Evolutionary conservation across 2,888 invertebrate genomes (phyloP).

Genomic region (Heliothis peltigera): DNA sequence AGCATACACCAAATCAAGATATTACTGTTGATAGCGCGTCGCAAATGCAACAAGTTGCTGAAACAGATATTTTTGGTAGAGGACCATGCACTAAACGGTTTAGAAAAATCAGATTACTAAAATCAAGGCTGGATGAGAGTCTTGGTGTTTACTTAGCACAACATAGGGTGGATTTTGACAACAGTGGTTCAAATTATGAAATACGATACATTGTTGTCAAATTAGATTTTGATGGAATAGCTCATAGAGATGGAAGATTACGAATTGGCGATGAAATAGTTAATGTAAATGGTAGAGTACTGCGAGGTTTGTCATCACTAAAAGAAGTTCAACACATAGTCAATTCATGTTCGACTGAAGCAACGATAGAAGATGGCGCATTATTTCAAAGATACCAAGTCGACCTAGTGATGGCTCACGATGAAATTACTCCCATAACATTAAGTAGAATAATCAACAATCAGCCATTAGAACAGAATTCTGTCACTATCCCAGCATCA

Average conservation of each 20-base stretch:
- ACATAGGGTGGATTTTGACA: constrained; percentile 89
- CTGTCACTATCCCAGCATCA: constrained; percentile 65
- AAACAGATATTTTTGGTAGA: constrained; percentile 86
- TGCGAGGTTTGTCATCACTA: constrained; percentile 92
- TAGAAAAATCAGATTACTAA: constrained; percentile 91
- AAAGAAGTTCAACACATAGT: constrained; percentile 91
- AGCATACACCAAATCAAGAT: constrained; percentile 77
- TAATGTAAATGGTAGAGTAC: constrained; percentile 95
- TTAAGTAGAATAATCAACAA: constrained; percentile 84
- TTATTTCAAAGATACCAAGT: constrained; percentile 87
- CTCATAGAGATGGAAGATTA: constrained; percentile 94
- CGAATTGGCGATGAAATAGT: constrained; percentile 96
- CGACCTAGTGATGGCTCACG: constrained; percentile 91
- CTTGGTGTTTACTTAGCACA: constrained; percentile 93
- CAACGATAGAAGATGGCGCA: constrained; percentile 78
- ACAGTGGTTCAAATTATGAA: constrained; percentile 88
- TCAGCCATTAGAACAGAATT: constrained; percentile 74
- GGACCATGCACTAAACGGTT: constrained; percentile 91
- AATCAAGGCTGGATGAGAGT: constrained; percentile 91
- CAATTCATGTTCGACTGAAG: constrained; percentile 87
- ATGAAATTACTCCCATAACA: constrained; percentile 90
- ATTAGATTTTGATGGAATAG: constrained; percentile 91
- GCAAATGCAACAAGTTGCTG: constrained; percentile 72
- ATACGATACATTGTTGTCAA: constrained; percentile 91
- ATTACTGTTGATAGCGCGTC: constrained; percentile 75